Evolutionary conservation across 2,113 vertebrate genomes (phyloP).

Genomic region (Excalfactoria chinensis): DNA sequence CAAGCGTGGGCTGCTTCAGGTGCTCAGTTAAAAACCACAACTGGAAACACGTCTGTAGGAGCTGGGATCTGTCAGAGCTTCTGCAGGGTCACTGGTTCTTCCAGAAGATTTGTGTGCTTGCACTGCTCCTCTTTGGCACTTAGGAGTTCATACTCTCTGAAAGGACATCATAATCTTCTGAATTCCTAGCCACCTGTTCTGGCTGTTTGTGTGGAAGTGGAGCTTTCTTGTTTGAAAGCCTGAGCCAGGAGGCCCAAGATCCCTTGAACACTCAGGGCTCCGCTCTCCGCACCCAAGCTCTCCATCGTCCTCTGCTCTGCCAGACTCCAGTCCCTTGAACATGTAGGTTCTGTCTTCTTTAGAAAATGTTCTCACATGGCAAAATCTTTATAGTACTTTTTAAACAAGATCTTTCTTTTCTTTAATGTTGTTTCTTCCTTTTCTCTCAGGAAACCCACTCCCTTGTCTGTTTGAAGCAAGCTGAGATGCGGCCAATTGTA

Average conservation of each 20-base stretch:
- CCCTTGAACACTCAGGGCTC: background rate
- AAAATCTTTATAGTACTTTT: background rate
- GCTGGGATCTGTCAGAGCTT: background rate
- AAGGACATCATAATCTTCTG: background rate
- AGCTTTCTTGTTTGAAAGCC: background rate
- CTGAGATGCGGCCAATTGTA: constrained; percentile 54
- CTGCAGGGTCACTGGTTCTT: background rate
- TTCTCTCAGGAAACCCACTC: constrained; percentile 24
- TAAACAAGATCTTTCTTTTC: background rate
- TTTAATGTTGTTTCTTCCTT: constrained; percentile 1
- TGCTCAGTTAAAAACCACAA: background rate
- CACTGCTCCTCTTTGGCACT: background rate
- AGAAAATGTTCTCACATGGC: background rate
- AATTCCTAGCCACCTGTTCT: constrained; percentile 21
- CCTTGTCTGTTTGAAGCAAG: constrained; percentile 8
- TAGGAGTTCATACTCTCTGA: background rate
- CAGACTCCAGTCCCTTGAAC: background rate
- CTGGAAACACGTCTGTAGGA: background rate
- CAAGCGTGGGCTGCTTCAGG: background rate
- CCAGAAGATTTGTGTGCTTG: background rate
- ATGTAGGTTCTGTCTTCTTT: background rate
- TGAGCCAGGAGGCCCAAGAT: background rate
- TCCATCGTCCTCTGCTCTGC: background rate
- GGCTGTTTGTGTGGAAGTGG: background rate
- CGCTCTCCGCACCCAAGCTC: background rate